These are phyloP conservation scores for Sylvilagus floridanus DNA, from an alignment of 2,797 vertebrate genomes.

Conservation along the genomic window DNA sequence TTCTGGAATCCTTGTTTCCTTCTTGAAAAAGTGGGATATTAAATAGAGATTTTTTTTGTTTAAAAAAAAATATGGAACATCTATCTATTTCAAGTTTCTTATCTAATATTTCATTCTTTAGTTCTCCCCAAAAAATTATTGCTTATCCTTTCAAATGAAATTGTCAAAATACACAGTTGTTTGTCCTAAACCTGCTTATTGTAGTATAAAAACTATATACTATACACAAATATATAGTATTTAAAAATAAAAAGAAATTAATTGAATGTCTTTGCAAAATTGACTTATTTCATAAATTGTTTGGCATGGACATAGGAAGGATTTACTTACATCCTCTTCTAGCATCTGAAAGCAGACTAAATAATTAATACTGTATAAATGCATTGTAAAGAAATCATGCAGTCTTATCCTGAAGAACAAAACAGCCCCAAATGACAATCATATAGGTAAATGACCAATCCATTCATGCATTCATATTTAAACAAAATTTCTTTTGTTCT, in stretches of 20 bases:
- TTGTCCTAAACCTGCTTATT: not conserved
- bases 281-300: not conserved
- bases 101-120: not conserved
- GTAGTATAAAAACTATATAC: not conserved
- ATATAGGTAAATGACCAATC: constrained; percentile 6
- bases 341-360: constrained; percentile 6
- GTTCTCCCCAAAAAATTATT: constrained; percentile 45
- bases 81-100: constrained; percentile 33
- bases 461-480: constrained; percentile 62
- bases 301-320: not conserved
- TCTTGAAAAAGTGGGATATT: constrained; percentile 26
- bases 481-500: constrained; percentile 64
- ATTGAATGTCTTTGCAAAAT: constrained; percentile 19
- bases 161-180: not conserved
- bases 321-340: not conserved
- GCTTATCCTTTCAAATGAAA: constrained; percentile 27
- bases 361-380: not conserved
- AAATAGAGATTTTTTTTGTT: too few species aligned
- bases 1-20: constrained; percentile 45
- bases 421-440: not conserved
- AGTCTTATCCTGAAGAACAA: constrained; percentile 36
- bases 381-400: constrained; percentile 24
- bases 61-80: not conserved
- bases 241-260: constrained; percentile 47
- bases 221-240: not conserved